Evolutionary conservation across 2,113 vertebrate genomes (phyloP), one percentile per base, ranked within the genome.

Genomic region (Monopterus albus): DNA sequence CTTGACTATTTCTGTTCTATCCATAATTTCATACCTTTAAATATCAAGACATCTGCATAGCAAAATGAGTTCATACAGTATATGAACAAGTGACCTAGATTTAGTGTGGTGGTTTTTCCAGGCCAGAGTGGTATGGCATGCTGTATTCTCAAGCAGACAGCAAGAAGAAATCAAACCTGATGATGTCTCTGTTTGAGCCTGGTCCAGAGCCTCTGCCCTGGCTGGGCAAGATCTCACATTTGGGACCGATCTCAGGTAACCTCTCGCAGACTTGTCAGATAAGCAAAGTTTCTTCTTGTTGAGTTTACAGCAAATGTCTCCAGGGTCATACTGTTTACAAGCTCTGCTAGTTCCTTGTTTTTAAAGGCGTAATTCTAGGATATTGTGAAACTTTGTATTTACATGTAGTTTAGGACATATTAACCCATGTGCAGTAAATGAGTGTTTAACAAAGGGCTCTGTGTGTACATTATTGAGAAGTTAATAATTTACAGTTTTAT

Each of bases 111-210:
- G 51, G 25, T 33, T 31, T 15, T n/a, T 20, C 21, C 72, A 99
- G 98, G 50, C 91, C 94, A 5, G 96, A 99, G 43, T 99, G 98
- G 98, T 97, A 92, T 9, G 98, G 98, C 38, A 99, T 99, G 96
- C 92, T 99, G 36, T 99, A 98, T 85, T 99, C 98, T 9, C 98
- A 99, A 90, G 98, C 98, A 43, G 98, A 99, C 79, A 99, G 98
- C 91, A 99, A 99, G 89, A 99, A 99, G 92, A 99, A 99, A 82
- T 99, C 98, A 4, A 99, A 99, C 90, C 92, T 99, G 72, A 99
- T 99, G 98, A 97, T 99, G 97, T 99, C 98, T 0, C 91, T 99
- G 57, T 99, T 99, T 89, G 97, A 99, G 59, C 96, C 94, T 20
- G 95, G 96, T 29, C 82, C 94, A 2, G 95, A 96, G 60, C 96